Base-by-base conservation (phyloP, 2,113 vertebrate species). In the Hippocampus zosterae region DNA sequence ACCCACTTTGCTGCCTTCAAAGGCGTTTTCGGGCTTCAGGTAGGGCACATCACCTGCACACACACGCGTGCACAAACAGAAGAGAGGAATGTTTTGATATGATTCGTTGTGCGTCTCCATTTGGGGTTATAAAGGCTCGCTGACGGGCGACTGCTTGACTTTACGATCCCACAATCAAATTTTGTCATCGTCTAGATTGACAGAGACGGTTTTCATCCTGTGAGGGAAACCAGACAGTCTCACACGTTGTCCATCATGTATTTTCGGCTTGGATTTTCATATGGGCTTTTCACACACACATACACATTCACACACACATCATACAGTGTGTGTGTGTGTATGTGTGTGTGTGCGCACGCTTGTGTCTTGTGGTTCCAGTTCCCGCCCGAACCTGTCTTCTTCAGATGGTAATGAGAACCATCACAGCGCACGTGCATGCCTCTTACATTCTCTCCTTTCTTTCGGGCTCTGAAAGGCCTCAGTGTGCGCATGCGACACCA, bases 1-100 rank as follows among this genome's bases (percentile, higher is more conserved):
- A 15, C 88, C 88, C 44, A 69, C 1, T 75, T 91, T 90, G 76
- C 89, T 92, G 73, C 86, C 90, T 80, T 91, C 86, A 75, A 92
- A 92, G 0, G 90, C 74, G 42, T 68, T 76, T 2, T 91, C 91
- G 37, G 80, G 88, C 2, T 19, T 79, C 66, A 92, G 79, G 71
- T 92, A 91, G 0, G 88, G 86, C 27, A 90, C 80, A 40, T 92
- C 89, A 59, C 91, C 91, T 92, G 74, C 46, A 79, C 59, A 72
- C 4, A 60, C 0, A 71, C 21, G 29, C 21, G 33, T 18, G 37
- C 42, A 21, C 15, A 48, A n/a, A 65, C n/a, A 6, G 41, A 52
- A 37, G 18, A 64, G 21, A 44, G 21, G 2, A 6, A 21, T 13
- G 40, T 23, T 65, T 44, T 23, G 8, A 65, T 8, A 33, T 29